Evolutionary conservation across 2,113 vertebrate genomes (phyloP), one percentile per base, ranked within the genome.

Genomic region (Lampris incognitus): DNA sequence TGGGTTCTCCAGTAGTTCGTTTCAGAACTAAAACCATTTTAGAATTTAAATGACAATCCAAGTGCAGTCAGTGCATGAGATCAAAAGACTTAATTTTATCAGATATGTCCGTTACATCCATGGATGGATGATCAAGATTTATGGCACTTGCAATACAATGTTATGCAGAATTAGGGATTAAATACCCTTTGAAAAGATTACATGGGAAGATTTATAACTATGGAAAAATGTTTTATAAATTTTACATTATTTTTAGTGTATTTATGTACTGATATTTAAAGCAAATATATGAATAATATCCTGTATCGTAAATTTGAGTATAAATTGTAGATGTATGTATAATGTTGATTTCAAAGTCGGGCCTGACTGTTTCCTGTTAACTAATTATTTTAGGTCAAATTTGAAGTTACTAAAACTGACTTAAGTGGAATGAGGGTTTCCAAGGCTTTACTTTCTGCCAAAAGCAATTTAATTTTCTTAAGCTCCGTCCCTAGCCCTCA

Each of bases 371-470:
- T 69, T 72, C 24, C 54, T 69, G 67, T 82, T 72, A 76, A 39
- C 55, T 68, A 52, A 86, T 83, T 83, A 77, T 83, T 76, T 40
- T 0, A 85, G n/a, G 42, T 81, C n/a, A 60, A 54, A 69, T 58
- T 48, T 59, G 6, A 78, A 51, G 24, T 42, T 42, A 46, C 44
- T 44, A 37, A 5, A 24, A 55, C 59, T 75, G 74, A 83, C 39
- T 52, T 5, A n/a, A 76, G 39, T 60, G 54, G 44, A 76, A 5
- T 44, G 2, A 54, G 1, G 8, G 49, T 51, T 52, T 13, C 49
- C 7, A 4, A 54, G 44, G 36, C 48, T 54, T 72, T 44, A 13
- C 67, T 74, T 54, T 61, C 57, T 87, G 65, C 65, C 38, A 75
- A 78, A 74, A 2, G 52, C 1, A 5, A 1, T 37, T 40, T 11